Evolutionary conservation across 2,888 invertebrate species (phyloP).

Genomic region (Busseola fusca): DNA sequence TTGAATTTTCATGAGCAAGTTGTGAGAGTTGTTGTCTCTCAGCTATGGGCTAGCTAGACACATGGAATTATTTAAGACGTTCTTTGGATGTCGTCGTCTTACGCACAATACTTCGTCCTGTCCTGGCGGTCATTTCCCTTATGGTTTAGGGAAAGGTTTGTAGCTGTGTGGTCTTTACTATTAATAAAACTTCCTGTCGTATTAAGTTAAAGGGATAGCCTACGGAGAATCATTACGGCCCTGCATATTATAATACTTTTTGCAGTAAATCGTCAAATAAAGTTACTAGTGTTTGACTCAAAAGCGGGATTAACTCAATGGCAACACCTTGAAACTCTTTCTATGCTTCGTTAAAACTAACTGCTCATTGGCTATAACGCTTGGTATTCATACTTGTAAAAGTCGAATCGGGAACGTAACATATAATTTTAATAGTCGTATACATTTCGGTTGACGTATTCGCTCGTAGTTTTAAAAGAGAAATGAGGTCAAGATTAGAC

Average conservation of each 20-base stretch:
- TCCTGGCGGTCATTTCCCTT: constrained; percentile 27
- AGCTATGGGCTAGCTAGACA: constrained; percentile 16
- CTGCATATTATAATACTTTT: no score
- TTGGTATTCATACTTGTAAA: constrained; percentile 46
- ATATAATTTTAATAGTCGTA: constrained; percentile 58
- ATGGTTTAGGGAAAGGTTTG: constrained; percentile 5
- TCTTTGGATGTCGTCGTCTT: not conserved
- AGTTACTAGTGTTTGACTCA: not conserved
- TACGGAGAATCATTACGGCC: not conserved
- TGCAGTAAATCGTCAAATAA: not conserved
- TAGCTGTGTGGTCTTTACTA: constrained; percentile 14
- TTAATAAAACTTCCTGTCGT: not conserved
- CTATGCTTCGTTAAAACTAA: constrained; percentile 17
- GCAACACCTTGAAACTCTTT: constrained; percentile 1
- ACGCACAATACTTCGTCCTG: not conserved
- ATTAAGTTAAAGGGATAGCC: not conserved
- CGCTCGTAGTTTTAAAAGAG: constrained; percentile 72
- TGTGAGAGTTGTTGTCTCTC: constrained; percentile 35
- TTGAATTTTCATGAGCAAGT: constrained; percentile 42
- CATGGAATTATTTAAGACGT: constrained; percentile 40
- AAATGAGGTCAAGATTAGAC: constrained; percentile 81
- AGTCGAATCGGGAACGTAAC: constrained; percentile 46
- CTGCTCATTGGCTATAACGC: constrained; percentile 18
- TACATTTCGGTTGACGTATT: constrained; percentile 62
- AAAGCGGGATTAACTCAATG: not conserved